Percentiles rank a stretch among this genome's conserved stretches.
phyloP scores from a whole-genome alignment of 2,888 invertebrate species.

The Apomyelois bistriatella region DNA sequence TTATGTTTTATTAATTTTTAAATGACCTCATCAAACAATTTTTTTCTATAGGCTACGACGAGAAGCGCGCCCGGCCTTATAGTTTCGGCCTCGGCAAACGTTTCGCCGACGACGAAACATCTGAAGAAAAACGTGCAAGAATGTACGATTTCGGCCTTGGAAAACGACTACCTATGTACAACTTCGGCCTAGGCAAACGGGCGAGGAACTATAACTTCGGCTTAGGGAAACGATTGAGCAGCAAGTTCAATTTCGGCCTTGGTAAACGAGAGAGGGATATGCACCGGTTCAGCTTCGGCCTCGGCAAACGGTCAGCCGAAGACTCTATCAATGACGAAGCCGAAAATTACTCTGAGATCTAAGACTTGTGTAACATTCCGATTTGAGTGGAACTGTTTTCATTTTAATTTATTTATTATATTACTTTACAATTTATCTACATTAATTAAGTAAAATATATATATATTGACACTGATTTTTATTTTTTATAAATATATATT shows the following conservation, averaged over 20 bases:
- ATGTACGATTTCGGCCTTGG: slow-evolving; percentile 71
- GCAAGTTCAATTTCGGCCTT: slow-evolving; percentile 78
- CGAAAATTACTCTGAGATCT: slow-evolving; percentile 55
- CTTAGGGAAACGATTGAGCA: slow-evolving; percentile 73
- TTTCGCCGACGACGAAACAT: slow-evolving; percentile 51
- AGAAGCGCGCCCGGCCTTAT: slow-evolving; percentile 82
- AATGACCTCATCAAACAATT: neutral
- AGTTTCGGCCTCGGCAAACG: slow-evolving; percentile 86
- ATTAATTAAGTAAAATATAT: too few species aligned
- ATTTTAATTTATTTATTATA: slow-evolving; percentile 13
- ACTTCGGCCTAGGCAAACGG: slow-evolving; percentile 74
- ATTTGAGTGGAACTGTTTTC: slow-evolving; percentile 35
- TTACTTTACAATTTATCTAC: neutral
- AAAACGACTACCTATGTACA: slow-evolving; percentile 67
- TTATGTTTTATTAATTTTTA: neutral
- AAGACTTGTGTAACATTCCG: slow-evolving; percentile 34
- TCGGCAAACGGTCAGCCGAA: slow-evolving; percentile 74
- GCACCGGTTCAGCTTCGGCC: slow-evolving; percentile 77
- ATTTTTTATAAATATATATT: neutral
- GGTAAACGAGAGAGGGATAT: slow-evolving; percentile 77
- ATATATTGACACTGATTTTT: too few species aligned
- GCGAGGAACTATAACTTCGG: slow-evolving; percentile 76
- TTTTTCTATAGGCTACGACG: slow-evolving; percentile 50
- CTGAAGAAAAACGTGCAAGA: slow-evolving; percentile 61
- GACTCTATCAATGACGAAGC: slow-evolving; percentile 43